Base-by-base conservation (phyloP, 2,888 invertebrate species). In the Eremobia ochroleuca region DNA sequence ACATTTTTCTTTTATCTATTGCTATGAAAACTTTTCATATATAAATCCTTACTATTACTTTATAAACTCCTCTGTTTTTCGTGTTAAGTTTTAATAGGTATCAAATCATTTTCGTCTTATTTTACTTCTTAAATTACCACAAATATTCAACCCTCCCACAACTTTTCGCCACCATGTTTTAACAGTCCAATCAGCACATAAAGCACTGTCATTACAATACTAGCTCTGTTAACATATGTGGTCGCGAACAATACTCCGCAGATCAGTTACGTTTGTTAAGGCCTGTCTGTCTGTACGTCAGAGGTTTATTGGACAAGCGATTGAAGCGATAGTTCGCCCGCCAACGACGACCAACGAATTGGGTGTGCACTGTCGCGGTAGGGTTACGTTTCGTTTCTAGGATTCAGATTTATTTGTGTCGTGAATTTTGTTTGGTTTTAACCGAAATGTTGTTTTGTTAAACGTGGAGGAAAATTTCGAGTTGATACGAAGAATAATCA, bases 231-330 rank as follows among this genome's bases (percentile, higher is more conserved):
- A 83, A 87, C 79, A 90, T 90, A 91, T 92, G 93, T 92, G 92
- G 91, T 90, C 90, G 87, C 80, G 92, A 92, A 95, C 95, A 95
- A 95, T 95, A 93, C 95, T 91, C 87, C 85, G 85, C 90, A 92
- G 94, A 94, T 94, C 94, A 92, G 92, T 93, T 93, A 92, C 93
- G 94, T 94, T 93, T 94, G 95, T 94, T 94, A 94, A 92, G 92
- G 90, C 87, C 92, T 92, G 94, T 93, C 93, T 93, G 94, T 94
- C 93, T 88, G 92, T 93, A 92, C 92, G 93, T 94, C 94, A 94
- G 90, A 91, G 91, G 92, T 93, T 94, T 94, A 94, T 94, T 93
- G 94, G 94, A 94, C 93, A 92, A 91, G 91, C 95, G 96, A 96
- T 95, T 90, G 93, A 90, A 91, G 92, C 88, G 95, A 96, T 96